These are phyloP conservation scores for Stegophylla sp. DNA, from an alignment of 2,888 invertebrate species.

Conservation along the genomic window DNA sequence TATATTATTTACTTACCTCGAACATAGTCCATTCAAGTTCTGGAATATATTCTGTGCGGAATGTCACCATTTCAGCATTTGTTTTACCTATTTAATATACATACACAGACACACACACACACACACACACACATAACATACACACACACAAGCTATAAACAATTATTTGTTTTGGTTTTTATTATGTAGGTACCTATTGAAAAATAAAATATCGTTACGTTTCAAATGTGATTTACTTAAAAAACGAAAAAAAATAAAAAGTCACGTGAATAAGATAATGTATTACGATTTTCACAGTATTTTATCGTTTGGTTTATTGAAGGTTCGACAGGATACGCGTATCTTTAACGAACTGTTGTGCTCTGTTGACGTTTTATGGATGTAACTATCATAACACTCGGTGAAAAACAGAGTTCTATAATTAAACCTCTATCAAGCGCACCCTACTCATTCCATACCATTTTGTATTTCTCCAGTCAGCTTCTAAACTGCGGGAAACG, in stretches of 20 bases:
- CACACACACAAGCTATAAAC: too few species aligned
- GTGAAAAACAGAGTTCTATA: constrained; percentile 9
- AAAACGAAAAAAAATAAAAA: too few species aligned
- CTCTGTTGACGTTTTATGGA: background rate
- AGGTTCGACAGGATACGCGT: background rate
- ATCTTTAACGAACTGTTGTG: background rate
- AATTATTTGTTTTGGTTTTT: background rate
- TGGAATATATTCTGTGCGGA: constrained; percentile 29
- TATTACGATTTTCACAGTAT: background rate
- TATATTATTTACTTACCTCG: constrained; percentile 10
- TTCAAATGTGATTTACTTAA: too few species aligned
- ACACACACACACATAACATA: too few species aligned
- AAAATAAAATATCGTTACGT: too few species aligned
- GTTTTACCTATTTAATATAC: background rate
- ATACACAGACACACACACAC: too few species aligned
- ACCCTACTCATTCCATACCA: background rate
- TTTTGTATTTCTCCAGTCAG: constrained; percentile 31
- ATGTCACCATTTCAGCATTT: constrained; percentile 17
- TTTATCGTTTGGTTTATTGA: background rate
- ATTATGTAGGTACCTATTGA: background rate
- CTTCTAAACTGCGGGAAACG: background rate
- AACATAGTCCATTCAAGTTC: constrained; percentile 34
- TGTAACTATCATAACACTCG: background rate
- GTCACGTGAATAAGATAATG: too few species aligned
- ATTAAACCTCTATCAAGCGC: constrained; percentile 15